A percentile compares a stretch with the other conserved stretches of the same genome.
Evolutionary conservation across 1,140 invertebrate species (phyloP).

Genomic region (Drosophila cardini): DNA sequence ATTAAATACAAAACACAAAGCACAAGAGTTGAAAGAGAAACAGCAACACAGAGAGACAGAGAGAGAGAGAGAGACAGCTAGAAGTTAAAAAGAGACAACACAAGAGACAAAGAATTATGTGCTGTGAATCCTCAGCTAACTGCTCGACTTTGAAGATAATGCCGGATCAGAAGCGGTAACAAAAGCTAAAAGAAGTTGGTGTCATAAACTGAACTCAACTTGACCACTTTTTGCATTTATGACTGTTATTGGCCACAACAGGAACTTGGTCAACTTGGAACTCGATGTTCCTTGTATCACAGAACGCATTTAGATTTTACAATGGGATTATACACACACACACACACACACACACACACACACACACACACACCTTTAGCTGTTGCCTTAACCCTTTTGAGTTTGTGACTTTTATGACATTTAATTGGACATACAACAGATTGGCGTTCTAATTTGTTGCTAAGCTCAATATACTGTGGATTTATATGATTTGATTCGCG

Average conservation of each 20-base stretch:
- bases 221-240: constrained; percentile 68
- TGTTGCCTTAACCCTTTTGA: constrained; percentile 11
- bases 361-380: no score
- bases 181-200: neutral
- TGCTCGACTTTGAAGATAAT: constrained; percentile 61
- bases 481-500: constrained; percentile 81
- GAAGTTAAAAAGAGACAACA: neutral
- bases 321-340: constrained; percentile 38
- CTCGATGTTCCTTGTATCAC: constrained; percentile 26
- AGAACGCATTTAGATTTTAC: constrained; percentile 66
- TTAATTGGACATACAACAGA: constrained; percentile 72
- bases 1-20: constrained; percentile 71
- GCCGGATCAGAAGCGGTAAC: constrained; percentile 37
- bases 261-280: constrained; percentile 7
- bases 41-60: constrained; percentile 1
- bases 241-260: constrained; percentile 56
- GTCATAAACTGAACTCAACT: constrained; percentile 61
- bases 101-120: neutral
- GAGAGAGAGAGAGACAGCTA: neutral
- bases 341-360: no score
- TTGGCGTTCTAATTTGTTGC: constrained; percentile 61
- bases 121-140: constrained; percentile 37
- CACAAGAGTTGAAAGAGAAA: constrained; percentile 38
- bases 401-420: constrained; percentile 65
- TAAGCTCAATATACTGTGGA: constrained; percentile 26